These are phyloP conservation scores for Aphidoletes aphidimyza DNA, from an alignment of 2,888 invertebrate species.

Conservation along the genomic window DNA sequence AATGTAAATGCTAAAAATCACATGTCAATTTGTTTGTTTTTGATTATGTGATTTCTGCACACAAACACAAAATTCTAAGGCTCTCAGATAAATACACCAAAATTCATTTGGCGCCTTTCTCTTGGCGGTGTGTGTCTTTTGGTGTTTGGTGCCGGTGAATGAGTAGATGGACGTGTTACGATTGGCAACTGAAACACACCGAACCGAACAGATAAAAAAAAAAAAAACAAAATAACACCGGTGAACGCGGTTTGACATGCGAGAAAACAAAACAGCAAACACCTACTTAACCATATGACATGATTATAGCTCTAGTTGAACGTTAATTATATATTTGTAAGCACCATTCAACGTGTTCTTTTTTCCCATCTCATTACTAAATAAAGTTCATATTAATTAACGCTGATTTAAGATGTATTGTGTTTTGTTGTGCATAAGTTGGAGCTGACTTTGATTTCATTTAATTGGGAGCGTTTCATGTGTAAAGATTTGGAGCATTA, in stretches of 20 bases:
- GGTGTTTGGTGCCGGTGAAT: too few relatives aligned
- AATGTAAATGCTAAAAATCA: neutral
- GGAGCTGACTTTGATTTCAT: neutral
- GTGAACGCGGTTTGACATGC: neutral
- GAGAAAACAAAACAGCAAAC: conserved; percentile 27
- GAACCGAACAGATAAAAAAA: neutral
- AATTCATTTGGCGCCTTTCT: too few relatives aligned
- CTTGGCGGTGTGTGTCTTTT: too few relatives aligned
- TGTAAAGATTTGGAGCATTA: too few relatives aligned
- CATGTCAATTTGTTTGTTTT: conserved; percentile 51
- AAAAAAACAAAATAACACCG: neutral
- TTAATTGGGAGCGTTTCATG: too few relatives aligned
- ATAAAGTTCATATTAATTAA: conserved; percentile 24
- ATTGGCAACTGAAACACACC: too few relatives aligned
- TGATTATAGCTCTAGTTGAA: conserved; percentile 29
- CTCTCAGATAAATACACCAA: neutral
- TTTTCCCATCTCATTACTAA: neutral
- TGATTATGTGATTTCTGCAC: conserved; percentile 26
- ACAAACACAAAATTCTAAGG: neutral
- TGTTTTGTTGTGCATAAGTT: too few relatives aligned
- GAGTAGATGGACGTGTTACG: too few relatives aligned
- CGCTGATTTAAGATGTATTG: conserved; percentile 25
- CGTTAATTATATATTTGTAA: conserved; percentile 25
- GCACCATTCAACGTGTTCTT: neutral
- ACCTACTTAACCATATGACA: conserved; percentile 42